These are phyloP conservation scores for Emys orbicularis DNA, from an alignment of 2,797 vertebrate species.

Conservation along the genomic window DNA sequence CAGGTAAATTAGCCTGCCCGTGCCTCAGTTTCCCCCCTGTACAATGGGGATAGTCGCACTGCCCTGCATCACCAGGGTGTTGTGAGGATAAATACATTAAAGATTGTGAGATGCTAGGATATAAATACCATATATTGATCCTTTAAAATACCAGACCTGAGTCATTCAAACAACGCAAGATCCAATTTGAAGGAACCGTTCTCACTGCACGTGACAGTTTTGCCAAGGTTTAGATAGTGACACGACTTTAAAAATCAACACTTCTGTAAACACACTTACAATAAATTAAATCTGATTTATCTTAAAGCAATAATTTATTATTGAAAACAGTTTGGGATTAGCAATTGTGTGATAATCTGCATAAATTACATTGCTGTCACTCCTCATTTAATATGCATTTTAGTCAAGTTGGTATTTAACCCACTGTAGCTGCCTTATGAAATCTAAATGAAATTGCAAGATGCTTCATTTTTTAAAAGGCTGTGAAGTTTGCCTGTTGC, in stretches of 20 bases:
- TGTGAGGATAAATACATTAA: no score
- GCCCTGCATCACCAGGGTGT: no score
- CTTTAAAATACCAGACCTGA: neutral
- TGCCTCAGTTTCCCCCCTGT: no score
- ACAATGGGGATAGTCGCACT: no score
- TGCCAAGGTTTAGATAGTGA: neutral
- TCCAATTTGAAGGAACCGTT: neutral
- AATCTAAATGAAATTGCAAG: slow-evolving; percentile 34
- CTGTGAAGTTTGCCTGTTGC: neutral
- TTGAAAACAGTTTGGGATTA: slow-evolving; percentile 3
- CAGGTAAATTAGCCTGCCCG: no score
- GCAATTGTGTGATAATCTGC: neutral
- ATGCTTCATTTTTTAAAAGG: neutral
- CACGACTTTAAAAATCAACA: slow-evolving; percentile 2
- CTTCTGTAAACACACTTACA: neutral
- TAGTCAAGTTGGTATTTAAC: slow-evolving; percentile 54
- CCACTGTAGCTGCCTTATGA: slow-evolving; percentile 30
- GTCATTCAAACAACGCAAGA: neutral
- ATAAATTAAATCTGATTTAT: neutral
- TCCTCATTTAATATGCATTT: slow-evolving; percentile 10
- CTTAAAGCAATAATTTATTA: neutral
- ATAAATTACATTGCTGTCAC: neutral
- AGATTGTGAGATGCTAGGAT: no score
- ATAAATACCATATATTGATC: neutral
- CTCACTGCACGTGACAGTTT: neutral